Evolutionary conservation across 2,113 vertebrate genomes (phyloP).

Genomic region (Cygnus atratus): DNA sequence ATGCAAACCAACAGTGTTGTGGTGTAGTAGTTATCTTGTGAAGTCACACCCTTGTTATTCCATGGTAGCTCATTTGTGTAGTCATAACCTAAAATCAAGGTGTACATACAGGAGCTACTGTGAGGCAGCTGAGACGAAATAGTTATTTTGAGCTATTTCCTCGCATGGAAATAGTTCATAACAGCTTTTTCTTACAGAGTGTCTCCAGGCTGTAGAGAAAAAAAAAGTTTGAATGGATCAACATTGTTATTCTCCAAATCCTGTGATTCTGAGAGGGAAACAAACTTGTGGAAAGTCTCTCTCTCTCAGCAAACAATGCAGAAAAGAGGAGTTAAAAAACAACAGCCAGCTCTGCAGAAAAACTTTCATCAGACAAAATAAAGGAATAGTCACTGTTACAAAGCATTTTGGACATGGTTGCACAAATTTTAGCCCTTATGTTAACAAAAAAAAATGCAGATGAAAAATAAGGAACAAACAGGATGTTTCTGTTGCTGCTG

Average conservation of each 20-base stretch:
- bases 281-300: fast-evolving
- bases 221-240: neutral
- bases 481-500: neutral
- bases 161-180: neutral
- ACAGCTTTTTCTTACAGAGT: neutral
- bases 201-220: neutral
- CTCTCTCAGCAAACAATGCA: neutral
- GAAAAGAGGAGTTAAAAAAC: neutral
- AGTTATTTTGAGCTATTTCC: neutral
- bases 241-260: neutral
- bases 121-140: neutral
- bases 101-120: neutral
- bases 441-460: neutral
- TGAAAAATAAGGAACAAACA: neutral
- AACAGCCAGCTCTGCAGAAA: neutral
- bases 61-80: neutral
- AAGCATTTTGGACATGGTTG: neutral
- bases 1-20: neutral
- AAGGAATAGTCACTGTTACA: neutral
- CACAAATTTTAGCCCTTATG: neutral
- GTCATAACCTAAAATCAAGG: neutral
- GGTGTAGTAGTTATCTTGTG: neutral
- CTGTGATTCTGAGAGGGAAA: neutral
- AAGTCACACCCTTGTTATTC: neutral
- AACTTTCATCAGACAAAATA: neutral